These are phyloP conservation scores for Belonocnema kinseyi DNA, from an alignment of 1,140 invertebrate genomes.

Conservation along the genomic window DNA sequence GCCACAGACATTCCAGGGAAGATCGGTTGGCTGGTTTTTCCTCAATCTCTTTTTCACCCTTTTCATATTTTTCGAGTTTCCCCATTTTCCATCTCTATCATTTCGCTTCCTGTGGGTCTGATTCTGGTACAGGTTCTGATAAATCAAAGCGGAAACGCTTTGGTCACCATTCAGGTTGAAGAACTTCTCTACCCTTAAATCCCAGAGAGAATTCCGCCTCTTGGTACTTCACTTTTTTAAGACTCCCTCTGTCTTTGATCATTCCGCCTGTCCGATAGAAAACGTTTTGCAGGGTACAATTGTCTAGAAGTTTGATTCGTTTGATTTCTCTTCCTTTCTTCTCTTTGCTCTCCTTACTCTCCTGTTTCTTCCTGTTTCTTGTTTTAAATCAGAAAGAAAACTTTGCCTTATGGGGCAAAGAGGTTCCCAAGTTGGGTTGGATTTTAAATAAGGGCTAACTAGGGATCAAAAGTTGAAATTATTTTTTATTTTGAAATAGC, in stretches of 20 bases:
- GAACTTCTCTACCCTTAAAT: neutral
- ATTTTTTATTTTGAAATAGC: no score
- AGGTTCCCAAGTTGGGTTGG: neutral
- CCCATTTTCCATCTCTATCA: neutral
- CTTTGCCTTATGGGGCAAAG: no score
- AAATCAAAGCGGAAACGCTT: neutral
- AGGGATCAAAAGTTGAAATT: neutral
- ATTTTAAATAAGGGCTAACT: neutral
- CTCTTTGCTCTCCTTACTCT: neutral
- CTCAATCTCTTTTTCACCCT: no score
- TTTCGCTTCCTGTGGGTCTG: conserved; percentile 7
- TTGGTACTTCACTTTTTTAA: neutral
- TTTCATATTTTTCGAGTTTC: no score
- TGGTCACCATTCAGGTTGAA: neutral
- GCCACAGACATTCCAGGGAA: no score
- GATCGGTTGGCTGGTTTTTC: no score
- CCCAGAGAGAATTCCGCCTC: neutral
- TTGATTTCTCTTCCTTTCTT: neutral
- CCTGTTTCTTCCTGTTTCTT: neutral
- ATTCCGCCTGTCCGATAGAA: conserved; percentile 3
- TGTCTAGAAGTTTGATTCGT: neutral
- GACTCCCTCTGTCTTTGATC: neutral
- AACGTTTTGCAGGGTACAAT: neutral
- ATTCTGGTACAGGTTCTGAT: neutral
- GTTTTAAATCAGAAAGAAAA: neutral